A percentile compares a stretch with the other conserved stretches of the same genome.
These are phyloP conservation scores for Bovichtus diacanthus DNA, from an alignment of 2,797 vertebrate species.

Conservation along the genomic window DNA sequence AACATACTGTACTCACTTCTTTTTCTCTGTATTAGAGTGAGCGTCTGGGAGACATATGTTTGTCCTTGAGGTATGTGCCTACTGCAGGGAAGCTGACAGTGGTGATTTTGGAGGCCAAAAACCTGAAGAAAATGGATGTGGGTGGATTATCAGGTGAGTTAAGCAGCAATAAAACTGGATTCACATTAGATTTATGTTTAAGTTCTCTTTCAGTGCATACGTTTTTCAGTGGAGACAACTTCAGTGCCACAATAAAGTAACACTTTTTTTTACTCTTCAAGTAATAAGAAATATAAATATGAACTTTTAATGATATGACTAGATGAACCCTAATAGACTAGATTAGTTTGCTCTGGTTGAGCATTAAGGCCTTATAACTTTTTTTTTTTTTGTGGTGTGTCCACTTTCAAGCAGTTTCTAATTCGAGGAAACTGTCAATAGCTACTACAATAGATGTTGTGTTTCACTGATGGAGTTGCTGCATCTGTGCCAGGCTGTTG, in stretches of 20 bases:
- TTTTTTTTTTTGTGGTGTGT: slow-evolving; percentile 37
- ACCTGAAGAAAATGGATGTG: slow-evolving; percentile 99
- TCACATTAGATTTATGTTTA: neutral
- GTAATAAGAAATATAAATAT: neutral
- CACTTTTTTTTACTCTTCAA: neutral
- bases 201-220: neutral
- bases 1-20: neutral
- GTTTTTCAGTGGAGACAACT: neutral
- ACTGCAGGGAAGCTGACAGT: slow-evolving; percentile 97
- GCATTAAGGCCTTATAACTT: neutral
- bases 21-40: slow-evolving; percentile 88
- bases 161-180: neutral
- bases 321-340: neutral
- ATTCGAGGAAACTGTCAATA: slow-evolving; percentile 28
- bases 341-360: neutral
- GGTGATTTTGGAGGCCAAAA: slow-evolving; percentile 97
- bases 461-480: slow-evolving; percentile 59
- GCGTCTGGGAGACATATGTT: slow-evolving; percentile 95
- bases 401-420: slow-evolving; percentile 50
- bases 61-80: slow-evolving; percentile 97
- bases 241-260: neutral
- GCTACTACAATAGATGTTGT: slow-evolving; percentile 43
- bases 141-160: slow-evolving; percentile 95
- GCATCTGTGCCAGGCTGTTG: slow-evolving; percentile 39
- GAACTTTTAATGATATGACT: neutral